Percentiles rank a stretch among this genome's conserved stretches.
Evolutionary conservation across 1,140 invertebrate species (phyloP).

Genomic region (Papilio dardanus): DNA sequence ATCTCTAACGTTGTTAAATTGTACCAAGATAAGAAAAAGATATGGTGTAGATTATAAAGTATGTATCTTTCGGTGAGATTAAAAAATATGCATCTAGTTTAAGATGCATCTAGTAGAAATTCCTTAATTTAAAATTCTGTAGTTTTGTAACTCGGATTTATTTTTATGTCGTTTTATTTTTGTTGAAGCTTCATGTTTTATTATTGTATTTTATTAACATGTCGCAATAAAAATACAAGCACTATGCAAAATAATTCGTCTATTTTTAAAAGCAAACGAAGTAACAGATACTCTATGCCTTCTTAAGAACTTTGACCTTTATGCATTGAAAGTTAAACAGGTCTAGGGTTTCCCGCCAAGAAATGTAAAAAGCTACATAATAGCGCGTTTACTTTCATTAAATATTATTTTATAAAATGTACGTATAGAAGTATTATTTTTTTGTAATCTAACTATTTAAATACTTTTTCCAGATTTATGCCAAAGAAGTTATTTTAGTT

Average conservation of each 20-base stretch:
- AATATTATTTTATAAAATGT: not conserved
- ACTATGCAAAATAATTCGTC: not conserved
- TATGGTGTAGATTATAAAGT: not conserved
- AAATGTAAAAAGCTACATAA: not conserved
- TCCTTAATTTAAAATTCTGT: not conserved
- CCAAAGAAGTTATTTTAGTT: too few relatives aligned
- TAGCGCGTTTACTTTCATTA: constrained; percentile 9
- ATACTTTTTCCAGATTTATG: not conserved
- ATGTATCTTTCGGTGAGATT: constrained; percentile 5
- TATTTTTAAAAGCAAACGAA: too few relatives aligned
- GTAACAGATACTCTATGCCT: not conserved
- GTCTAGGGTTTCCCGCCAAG: constrained; percentile 6
- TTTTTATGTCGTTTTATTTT: not conserved
- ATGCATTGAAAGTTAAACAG: constrained; percentile 11
- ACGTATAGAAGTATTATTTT: not conserved
- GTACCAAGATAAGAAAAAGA: not conserved
- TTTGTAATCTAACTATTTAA: not conserved
- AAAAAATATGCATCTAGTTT: not conserved
- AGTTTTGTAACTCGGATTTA: not conserved
- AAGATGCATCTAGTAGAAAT: not conserved
- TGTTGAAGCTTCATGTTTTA: not conserved
- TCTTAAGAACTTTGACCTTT: not conserved
- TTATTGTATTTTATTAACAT: not conserved
- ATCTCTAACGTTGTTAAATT: constrained; percentile 1
- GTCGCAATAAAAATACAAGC: too few relatives aligned